These are phyloP conservation scores for Pandemis cinnamomeana DNA, from an alignment of 2,888 invertebrate species.

Conservation along the genomic window DNA sequence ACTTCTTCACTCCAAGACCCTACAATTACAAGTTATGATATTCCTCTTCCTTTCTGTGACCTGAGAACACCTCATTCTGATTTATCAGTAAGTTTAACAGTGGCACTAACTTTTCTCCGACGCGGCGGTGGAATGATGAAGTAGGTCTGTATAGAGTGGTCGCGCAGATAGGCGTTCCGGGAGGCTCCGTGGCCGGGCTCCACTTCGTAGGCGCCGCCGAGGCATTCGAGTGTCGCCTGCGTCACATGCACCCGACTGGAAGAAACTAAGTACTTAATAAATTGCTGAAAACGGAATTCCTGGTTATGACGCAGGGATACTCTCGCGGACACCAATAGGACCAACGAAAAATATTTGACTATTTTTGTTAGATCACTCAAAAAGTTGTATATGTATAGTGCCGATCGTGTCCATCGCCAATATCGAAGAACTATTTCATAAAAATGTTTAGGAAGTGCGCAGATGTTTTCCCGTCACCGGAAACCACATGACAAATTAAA, in stretches of 20 bases:
- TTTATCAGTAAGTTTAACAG: not conserved
- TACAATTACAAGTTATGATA: not conserved
- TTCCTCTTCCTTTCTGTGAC: not conserved
- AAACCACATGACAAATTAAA: not conserved
- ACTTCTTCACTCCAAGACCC: not conserved
- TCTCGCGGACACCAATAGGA: too few species aligned
- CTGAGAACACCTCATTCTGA: not conserved
- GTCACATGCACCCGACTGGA: slow-evolving; percentile 92
- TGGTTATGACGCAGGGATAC: not conserved
- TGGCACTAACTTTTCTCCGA: slow-evolving; percentile 89
- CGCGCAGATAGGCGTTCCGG: slow-evolving; percentile 92
- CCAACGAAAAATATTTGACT: too few species aligned
- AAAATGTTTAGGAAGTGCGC: not conserved
- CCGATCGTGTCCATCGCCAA: not conserved
- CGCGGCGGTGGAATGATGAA: slow-evolving; percentile 95
- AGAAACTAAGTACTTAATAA: slow-evolving; percentile 9
- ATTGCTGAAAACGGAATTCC: not conserved
- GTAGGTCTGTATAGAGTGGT: slow-evolving; percentile 93
- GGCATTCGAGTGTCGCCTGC: slow-evolving; percentile 92
- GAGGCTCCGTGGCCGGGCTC: slow-evolving; percentile 94
- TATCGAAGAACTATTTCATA: not conserved
- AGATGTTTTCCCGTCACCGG: not conserved
- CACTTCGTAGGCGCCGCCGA: slow-evolving; percentile 95
- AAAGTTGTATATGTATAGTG: not conserved
- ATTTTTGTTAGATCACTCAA: not conserved